These are phyloP conservation scores for Sialis lutaria DNA, from an alignment of 2,888 invertebrate genomes.

Conservation along the genomic window DNA sequence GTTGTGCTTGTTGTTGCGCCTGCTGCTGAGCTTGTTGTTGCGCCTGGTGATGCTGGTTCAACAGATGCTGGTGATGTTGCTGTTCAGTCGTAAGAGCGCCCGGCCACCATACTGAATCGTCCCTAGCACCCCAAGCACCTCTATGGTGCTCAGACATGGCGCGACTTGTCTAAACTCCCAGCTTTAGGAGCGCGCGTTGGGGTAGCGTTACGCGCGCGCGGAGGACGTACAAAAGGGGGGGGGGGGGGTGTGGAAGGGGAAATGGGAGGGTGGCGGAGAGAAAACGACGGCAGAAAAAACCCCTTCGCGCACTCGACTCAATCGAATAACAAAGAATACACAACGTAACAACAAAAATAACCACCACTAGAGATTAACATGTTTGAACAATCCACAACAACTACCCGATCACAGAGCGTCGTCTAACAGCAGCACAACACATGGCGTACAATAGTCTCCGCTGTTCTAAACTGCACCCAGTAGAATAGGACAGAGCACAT, in stretches of 20 bases:
- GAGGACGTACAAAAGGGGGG: slow-evolving; percentile 5
- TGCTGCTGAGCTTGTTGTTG: slow-evolving; percentile 11
- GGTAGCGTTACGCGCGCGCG: no score
- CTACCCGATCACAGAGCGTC: slow-evolving; percentile 6
- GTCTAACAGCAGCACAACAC: no score
- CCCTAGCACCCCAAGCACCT: slow-evolving; percentile 44
- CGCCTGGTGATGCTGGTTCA: slow-evolving; percentile 18
- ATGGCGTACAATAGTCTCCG: not conserved
- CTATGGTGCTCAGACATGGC: slow-evolving; percentile 46
- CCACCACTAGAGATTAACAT: slow-evolving; percentile 2
- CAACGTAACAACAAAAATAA: slow-evolving; percentile 1
- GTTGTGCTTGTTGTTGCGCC: slow-evolving; percentile 21
- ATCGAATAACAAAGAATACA: not conserved
- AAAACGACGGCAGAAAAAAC: no score
- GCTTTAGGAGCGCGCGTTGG: not conserved
- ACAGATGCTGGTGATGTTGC: slow-evolving; percentile 31
- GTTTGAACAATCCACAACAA: slow-evolving; percentile 5
- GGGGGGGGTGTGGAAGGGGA: no score
- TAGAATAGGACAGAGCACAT: no score
- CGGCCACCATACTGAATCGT: slow-evolving; percentile 41
- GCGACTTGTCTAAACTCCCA: no score
- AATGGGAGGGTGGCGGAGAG: no score
- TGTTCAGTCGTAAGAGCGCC: slow-evolving; percentile 31
- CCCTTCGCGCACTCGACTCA: no score
- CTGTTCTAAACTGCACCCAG: no score